Evolutionary conservation across 1,140 invertebrate genomes (phyloP), one percentile per base, ranked within the genome.

Genomic region (Drosophila nikananu): DNA sequence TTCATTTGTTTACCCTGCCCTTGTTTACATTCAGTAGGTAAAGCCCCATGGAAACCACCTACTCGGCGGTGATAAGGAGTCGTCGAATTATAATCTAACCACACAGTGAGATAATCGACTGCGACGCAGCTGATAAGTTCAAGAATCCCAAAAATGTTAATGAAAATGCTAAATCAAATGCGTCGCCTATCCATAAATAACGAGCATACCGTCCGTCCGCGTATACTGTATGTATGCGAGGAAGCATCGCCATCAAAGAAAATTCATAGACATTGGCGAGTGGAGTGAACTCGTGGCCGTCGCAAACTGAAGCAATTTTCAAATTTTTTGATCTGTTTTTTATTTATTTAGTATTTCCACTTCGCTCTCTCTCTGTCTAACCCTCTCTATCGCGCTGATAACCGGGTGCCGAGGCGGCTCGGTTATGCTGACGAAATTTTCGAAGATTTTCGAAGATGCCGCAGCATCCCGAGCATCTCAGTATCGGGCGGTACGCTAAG

Each of bases 261-360:
- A 84, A 87, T 59, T 90, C 81, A 76, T 84, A 90, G 81, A 84
- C 84, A 52, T 59, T 55, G 66, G 55, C 65, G 86, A 67, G 86
- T 79, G 84, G 86, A 90, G 42, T 87, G 84, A 87, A 87, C 84
- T 84, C 86, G 84, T 87, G 84, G 86, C 77, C 73, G 63, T 83
- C 84, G 84, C 60, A 44, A 70, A 83, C 48, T 61, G 66, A 83
- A 66, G 59, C 49, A 59, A 65, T 76, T 76, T 77, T 72, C 57
- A 54, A 21, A 86, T 71, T 70, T 73, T 73, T 82, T 78, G 62
- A 39, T 62, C 66, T 60, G 39, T 41, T 58, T 59, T 58, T 58
- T 48, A 35, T 75, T 59, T 58, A 58, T 72, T 39, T 72, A 37
- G 37, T 60, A 57, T 57, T 59, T 48, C 23, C 42, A 59, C 35